phyloP scores from a whole-genome alignment of 1,140 invertebrate species.

The Trichonephila clavata region DNA sequence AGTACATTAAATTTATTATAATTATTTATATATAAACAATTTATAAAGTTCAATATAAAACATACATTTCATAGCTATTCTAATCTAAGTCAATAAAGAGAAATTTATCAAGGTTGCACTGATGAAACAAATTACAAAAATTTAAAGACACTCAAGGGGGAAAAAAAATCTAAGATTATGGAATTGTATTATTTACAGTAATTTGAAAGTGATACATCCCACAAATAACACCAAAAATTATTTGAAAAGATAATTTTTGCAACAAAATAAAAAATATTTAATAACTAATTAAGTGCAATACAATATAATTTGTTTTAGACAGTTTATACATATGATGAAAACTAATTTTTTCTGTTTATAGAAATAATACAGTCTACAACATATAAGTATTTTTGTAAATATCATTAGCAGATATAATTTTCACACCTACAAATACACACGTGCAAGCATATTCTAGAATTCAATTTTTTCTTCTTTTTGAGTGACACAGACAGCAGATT shows the following conservation, averaged over 20 bases:
- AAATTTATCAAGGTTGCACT: not conserved
- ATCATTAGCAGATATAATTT: constrained; percentile 2
- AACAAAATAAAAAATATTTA: not conserved
- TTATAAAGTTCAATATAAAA: constrained; percentile 35
- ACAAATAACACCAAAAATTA: not conserved
- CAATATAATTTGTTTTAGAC: not conserved
- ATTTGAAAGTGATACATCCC: not conserved
- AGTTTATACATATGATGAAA: not conserved
- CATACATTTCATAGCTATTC: not conserved
- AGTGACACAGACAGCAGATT: constrained; percentile 8
- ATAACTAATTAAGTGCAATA: constrained; percentile 8
- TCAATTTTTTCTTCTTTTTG: not conserved
- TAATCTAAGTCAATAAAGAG: not conserved
- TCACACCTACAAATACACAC: not conserved
- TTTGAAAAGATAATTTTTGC: not conserved
- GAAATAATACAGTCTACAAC: constrained; percentile 17
- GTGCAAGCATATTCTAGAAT: not conserved
- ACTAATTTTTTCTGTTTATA: not conserved
- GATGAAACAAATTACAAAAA: not conserved
- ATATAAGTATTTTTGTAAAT: not conserved
- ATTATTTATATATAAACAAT: constrained; percentile 4
- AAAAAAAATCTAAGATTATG: not conserved
- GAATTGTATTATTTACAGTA: constrained; percentile 22
- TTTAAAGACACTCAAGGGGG: not conserved
- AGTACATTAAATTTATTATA: constrained; percentile 42